A percentile compares a stretch with the other conserved stretches of the same genome.
Conservation (phyloP, 2,113 vertebrate genomes). For the Poeciliopsis retropinna region DNA sequence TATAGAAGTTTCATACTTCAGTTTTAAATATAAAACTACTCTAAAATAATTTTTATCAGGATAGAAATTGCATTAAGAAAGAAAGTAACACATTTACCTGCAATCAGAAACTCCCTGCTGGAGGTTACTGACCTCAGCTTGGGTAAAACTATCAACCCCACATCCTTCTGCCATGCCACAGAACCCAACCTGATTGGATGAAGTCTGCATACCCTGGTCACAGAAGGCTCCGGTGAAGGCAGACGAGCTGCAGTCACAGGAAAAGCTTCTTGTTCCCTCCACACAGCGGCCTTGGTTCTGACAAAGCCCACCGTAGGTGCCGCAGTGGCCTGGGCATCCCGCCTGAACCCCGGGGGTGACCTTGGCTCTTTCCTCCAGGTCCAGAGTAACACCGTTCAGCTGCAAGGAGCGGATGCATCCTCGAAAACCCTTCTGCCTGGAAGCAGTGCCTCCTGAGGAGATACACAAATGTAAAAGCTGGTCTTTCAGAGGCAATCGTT, state of each 20-base stretch:
- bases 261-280: slow-evolving; percentile 87
- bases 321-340: slow-evolving; percentile 92
- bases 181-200: neutral
- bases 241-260: slow-evolving; percentile 88
- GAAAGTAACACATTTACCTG: neutral
- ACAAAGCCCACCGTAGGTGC: slow-evolving; percentile 91
- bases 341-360: slow-evolving; percentile 91
- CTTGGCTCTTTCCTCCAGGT: slow-evolving; percentile 88
- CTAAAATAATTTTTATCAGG: too few species aligned
- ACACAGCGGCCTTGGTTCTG: slow-evolving; percentile 86
- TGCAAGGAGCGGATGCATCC: slow-evolving; percentile 92
- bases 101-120: neutral
- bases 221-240: slow-evolving; percentile 89
- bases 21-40: too few species aligned
- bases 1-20: too few species aligned
- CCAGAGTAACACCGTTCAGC: slow-evolving; percentile 88
- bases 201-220: slow-evolving; percentile 79
- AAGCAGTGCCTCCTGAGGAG: slow-evolving; percentile 90
- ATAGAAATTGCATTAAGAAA: neutral
- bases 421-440: slow-evolving; percentile 92
- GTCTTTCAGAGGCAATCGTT: neutral
- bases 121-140: neutral
- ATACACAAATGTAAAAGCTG: neutral
- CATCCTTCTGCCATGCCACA: neutral
- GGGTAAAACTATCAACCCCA: neutral